phyloP scores from a whole-genome alignment of 1,140 invertebrate species.

The Oppia nitens region DNA sequence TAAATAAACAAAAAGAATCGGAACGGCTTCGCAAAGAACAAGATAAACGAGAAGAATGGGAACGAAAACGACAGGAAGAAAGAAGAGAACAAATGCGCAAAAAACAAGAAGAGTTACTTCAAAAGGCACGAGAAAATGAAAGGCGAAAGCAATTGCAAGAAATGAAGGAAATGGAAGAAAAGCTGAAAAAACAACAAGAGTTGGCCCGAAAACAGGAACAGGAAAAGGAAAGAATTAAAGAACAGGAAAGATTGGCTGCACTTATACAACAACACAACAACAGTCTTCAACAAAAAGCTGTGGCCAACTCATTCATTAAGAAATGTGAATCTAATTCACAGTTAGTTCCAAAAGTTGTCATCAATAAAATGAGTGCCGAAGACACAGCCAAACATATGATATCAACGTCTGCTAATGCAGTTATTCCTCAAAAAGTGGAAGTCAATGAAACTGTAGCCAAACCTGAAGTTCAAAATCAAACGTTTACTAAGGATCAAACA shows the following conservation, averaged over 20 bases:
- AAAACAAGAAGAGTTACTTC: background rate
- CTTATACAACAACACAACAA: constrained; percentile 1
- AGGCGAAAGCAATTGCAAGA: background rate
- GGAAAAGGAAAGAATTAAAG: background rate
- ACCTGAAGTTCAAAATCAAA: background rate
- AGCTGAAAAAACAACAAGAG: background rate
- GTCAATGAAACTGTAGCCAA: background rate
- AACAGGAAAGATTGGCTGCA: background rate
- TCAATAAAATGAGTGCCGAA: background rate
- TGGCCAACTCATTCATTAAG: background rate
- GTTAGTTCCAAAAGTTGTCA: background rate
- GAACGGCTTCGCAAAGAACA: background rate
- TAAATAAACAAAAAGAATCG: background rate
- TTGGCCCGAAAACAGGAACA: background rate
- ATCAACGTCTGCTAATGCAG: too few relatives aligned
- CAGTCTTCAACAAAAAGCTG: background rate
- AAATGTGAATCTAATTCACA: too few relatives aligned
- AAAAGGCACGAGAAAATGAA: background rate
- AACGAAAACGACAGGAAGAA: background rate
- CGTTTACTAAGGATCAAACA: background rate
- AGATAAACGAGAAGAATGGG: background rate
- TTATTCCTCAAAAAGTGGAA: background rate
- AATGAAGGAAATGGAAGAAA: background rate
- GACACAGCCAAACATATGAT: too few relatives aligned
- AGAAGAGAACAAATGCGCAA: background rate